A percentile compares a stretch with the other conserved stretches of the same genome.
Evolutionary conservation across 1,140 invertebrate species (phyloP).

Genomic region (Acromyrmex charruanus): DNA sequence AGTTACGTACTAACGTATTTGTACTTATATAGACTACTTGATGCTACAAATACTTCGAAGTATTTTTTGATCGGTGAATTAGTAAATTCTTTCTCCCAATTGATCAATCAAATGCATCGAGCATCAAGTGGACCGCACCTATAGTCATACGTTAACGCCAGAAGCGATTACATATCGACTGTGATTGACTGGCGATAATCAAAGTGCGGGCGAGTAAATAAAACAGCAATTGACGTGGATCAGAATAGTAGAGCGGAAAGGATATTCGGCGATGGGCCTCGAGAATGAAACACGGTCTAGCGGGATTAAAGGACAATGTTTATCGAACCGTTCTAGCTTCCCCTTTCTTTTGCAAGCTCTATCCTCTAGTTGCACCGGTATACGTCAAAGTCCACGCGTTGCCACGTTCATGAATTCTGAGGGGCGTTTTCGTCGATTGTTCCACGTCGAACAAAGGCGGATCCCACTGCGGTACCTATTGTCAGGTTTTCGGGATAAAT

Average conservation of each 20-base stretch:
- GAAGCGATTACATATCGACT: neutral
- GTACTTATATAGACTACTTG: too few relatives aligned
- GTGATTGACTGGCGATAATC: constrained; percentile 9
- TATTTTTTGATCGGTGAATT: too few relatives aligned
- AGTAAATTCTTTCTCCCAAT: too few relatives aligned
- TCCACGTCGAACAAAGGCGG: constrained; percentile 63
- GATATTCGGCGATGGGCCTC: constrained; percentile 11
- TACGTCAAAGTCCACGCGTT: constrained; percentile 55
- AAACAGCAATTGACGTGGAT: constrained; percentile 7
- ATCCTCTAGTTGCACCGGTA: constrained; percentile 10
- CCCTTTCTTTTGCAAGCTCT: constrained; percentile 19
- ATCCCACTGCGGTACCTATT: constrained; percentile 65
- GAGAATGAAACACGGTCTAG: constrained; percentile 7
- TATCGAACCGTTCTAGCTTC: constrained; percentile 35
- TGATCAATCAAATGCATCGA: too few relatives aligned
- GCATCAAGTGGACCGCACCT: too few relatives aligned
- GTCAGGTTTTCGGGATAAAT: constrained; percentile 68
- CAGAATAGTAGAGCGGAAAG: neutral
- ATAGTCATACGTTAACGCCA: neutral
- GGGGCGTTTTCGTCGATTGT: constrained; percentile 71
- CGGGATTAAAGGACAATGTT: constrained; percentile 56
- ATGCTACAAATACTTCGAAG: too few relatives aligned
- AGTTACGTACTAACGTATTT: neutral
- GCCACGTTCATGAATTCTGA: constrained; percentile 67
- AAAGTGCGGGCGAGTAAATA: constrained; percentile 24